phyloP scores from a whole-genome alignment of 1,140 invertebrate species.

The Heterodera carotae region DNA sequence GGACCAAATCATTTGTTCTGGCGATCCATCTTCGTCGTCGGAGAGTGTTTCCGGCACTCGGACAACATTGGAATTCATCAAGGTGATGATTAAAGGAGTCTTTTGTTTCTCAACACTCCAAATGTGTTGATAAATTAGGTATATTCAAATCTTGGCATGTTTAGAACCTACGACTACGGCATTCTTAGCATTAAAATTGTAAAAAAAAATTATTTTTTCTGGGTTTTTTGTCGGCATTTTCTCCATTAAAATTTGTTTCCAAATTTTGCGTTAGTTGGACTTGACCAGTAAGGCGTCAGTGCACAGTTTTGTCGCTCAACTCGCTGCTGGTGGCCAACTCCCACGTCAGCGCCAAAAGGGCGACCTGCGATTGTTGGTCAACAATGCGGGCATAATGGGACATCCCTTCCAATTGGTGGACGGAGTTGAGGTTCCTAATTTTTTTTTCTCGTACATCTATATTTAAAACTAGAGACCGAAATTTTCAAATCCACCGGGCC shows the following conservation, averaged over 20 bases:
- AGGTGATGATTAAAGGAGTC: conserved; percentile 12
- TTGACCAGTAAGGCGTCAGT: conserved; percentile 26
- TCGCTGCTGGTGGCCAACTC: too few species aligned
- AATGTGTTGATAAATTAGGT: too few species aligned
- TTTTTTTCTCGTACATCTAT: too few species aligned
- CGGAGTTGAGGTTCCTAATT: not conserved
- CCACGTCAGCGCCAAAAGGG: not conserved
- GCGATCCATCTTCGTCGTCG: not conserved
- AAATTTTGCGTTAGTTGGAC: conserved; percentile 36
- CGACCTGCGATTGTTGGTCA: conserved; percentile 43
- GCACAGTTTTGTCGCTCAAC: conserved; percentile 27
- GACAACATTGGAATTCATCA: conserved; percentile 20
- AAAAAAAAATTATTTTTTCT: conserved; percentile 2
- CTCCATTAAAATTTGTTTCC: too few species aligned
- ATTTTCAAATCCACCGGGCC: too few species aligned
- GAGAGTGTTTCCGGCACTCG: not conserved
- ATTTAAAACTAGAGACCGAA: too few species aligned
- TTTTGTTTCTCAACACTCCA: not conserved
- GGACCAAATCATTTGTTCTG: conserved; percentile 20
- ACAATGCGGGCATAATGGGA: conserved; percentile 53
- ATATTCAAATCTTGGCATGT: too few species aligned
- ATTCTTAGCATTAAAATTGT: too few species aligned
- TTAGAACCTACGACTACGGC: too few species aligned
- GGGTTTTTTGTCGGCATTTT: conserved; percentile 16
- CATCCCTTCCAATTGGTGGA: conserved; percentile 22